Base-by-base conservation (phyloP, 2,113 vertebrate genomes). In the Spheniscus mendiculus region DNA sequence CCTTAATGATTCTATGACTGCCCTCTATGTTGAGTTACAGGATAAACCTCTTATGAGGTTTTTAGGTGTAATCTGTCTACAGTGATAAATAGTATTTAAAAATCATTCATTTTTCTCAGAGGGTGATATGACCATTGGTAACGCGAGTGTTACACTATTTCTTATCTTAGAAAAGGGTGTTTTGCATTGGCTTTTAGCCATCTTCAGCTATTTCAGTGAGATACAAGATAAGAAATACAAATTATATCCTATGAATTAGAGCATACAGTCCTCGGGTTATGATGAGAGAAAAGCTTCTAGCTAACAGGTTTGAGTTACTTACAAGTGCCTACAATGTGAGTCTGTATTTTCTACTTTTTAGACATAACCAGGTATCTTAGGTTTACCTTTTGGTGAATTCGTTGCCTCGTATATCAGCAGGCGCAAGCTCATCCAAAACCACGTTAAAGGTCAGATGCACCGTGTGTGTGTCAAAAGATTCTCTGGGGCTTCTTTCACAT, bases 401-500 rank as follows among this genome's bases (percentile, higher is more conserved):
- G 2, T 44, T 56, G 56, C 49, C n/a, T 42, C 7, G 0, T 27
- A 19, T 42, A 20, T 20, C n/a, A 58, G 38, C 55, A 78, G 47
- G 42, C n/a, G n/a, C 36, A 32, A 40, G 40, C 42, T 76, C 29
- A 36, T 53, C 79, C 58, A 72, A 22, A 85, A 66, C 42, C 50
- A 12, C 2, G 4, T 74, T 58, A 30, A 23, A 22, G 55, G 21
- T 71, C 56, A 80, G 32, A 21, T 67, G 38, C 22, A 13, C 15
- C 0, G 0, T n/a, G 10, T 25, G 27, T 5, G 18, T 34, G 23
- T 74, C 21, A 18, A 9, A 47, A 84, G 21, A 21, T 65, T 65
- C 44, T 38, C 26, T 55, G 56, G 27, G 49, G 44, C 32, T 88
- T 79, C 67, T 80, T 59, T 65, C 50, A 36, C 25, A 18, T 44